phyloP scores from a whole-genome alignment of 1,140 invertebrate species.

The Aphelenchoides avenae region DNA sequence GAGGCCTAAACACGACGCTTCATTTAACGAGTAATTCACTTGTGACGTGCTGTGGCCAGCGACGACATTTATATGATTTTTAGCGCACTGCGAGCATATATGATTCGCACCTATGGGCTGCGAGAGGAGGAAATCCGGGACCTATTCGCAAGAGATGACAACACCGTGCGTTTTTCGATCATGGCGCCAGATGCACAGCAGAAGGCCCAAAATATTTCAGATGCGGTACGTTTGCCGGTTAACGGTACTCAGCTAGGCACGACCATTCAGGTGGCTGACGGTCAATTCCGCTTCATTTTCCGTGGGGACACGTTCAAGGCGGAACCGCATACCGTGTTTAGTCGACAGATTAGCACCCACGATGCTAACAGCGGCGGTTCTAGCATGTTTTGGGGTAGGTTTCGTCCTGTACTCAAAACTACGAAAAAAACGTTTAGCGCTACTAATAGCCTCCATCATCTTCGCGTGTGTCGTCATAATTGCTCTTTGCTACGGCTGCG shows the following conservation, averaged over 20 bases:
- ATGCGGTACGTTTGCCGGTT: too few species aligned
- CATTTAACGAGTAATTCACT: conserved; percentile 10
- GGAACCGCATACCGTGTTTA: conserved; percentile 5
- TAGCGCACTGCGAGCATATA: conserved; percentile 16
- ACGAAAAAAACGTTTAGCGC: background rate
- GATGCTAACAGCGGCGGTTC: background rate
- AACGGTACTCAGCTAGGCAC: too few species aligned
- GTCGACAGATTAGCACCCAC: background rate
- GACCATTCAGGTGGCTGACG: background rate
- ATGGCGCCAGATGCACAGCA: conserved; percentile 27
- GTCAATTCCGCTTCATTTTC: conserved; percentile 2
- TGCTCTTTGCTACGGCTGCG: conserved; percentile 5
- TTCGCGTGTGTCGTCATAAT: conserved; percentile 1
- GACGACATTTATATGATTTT: too few species aligned
- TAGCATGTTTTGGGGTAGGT: conserved; percentile 4
- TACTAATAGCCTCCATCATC: conserved; percentile 1
- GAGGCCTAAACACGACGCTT: conserved; percentile 15
- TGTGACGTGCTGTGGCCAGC: too few species aligned
- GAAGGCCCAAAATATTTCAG: conserved; percentile 36
- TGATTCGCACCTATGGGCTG: conserved; percentile 27
- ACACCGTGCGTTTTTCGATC: conserved; percentile 37
- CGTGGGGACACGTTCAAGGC: conserved; percentile 5
- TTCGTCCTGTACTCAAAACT: background rate
- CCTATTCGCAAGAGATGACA: conserved; percentile 39
- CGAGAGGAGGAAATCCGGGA: conserved; percentile 30